Evolutionary conservation across 1,140 invertebrate genomes (phyloP).

Genomic region (Ridgeia piscesae): DNA sequence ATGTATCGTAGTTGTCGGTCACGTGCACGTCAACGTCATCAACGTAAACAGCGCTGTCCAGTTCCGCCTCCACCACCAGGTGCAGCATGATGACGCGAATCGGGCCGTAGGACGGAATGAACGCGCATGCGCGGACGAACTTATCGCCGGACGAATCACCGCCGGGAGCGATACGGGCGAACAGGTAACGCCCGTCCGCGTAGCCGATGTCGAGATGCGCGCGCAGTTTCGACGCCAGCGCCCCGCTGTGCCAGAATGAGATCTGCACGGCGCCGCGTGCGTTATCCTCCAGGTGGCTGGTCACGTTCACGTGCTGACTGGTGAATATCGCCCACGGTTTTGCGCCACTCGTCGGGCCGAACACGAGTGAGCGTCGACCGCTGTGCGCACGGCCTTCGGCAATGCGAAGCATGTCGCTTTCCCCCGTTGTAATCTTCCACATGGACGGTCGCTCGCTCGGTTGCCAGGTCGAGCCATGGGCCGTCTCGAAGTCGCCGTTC

Average conservation of each 20-base stretch:
- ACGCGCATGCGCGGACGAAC: background rate
- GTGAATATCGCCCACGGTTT: constrained; percentile 1
- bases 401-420: background rate
- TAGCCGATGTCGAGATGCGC: constrained; percentile 5
- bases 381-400: background rate
- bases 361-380: background rate
- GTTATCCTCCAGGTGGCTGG: background rate
- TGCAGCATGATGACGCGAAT: constrained; percentile 9
- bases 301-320: background rate
- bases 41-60: background rate
- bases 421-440: background rate
- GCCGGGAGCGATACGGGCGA: background rate
- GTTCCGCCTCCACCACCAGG: background rate
- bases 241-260: background rate
- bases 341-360: background rate
- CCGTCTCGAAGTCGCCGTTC: background rate
- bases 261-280: background rate
- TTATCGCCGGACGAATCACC: background rate
- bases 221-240: background rate
- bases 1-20: background rate
- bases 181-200: constrained; percentile 1
- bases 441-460: background rate
- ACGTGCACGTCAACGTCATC: constrained; percentile 12
- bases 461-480: background rate
- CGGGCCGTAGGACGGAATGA: background rate